phyloP scores from a whole-genome alignment of 2,113 vertebrate genomes.

The Azemiops feae region DNA sequence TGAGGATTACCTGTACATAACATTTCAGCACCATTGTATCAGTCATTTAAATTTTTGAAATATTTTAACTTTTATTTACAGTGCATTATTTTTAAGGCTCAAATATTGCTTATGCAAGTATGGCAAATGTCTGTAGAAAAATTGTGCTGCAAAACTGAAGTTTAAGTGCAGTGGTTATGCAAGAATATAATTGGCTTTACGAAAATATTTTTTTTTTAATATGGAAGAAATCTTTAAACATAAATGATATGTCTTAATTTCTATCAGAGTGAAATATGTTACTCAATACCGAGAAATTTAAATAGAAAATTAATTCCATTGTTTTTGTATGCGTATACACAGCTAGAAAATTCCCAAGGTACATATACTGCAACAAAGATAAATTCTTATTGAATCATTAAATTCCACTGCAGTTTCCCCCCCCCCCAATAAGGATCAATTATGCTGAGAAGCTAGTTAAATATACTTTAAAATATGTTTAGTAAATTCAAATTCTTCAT shows the following conservation, averaged over 20 bases:
- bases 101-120: neutral
- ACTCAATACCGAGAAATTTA: neutral
- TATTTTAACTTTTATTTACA: neutral
- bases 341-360: neutral
- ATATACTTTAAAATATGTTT: slow-evolving; percentile 13
- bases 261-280: neutral
- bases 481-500: slow-evolving; percentile 16
- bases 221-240: neutral
- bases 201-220: neutral
- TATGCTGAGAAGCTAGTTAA: slow-evolving; percentile 9
- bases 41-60: neutral
- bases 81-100: neutral
- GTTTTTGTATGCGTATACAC: neutral
- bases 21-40: neutral
- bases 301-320: neutral
- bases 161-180: neutral
- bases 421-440: slow-evolving; percentile 17
- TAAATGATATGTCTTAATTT: neutral
- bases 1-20: neutral
- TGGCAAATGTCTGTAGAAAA: neutral
- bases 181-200: neutral
- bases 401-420: slow-evolving; percentile 14
- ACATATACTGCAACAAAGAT: slow-evolving; percentile 27
- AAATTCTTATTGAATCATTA: slow-evolving; percentile 30
- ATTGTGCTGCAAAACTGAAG: neutral